Percentiles rank a stretch among this genome's conserved stretches.
Conservation (phyloP, 2,888 invertebrate genomes). For the Clistopyga incitator region DNA sequence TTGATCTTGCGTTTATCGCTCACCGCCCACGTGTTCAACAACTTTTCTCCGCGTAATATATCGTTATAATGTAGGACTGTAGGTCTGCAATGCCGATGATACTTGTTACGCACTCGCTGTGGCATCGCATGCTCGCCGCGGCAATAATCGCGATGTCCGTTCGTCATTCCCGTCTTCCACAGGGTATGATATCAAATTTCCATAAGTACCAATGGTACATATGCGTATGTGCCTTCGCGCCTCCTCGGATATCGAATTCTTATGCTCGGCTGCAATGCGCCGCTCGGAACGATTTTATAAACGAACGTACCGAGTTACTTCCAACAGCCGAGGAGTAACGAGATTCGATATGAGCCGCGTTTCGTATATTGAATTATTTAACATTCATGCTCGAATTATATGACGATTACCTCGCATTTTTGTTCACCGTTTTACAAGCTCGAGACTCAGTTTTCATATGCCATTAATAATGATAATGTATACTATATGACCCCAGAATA, state of each 20-base stretch:
- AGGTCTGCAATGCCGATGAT: slow-evolving; percentile 13
- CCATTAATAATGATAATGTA: slow-evolving; percentile 1
- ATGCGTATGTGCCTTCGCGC: background rate
- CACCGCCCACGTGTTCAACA: background rate
- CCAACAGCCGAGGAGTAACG: slow-evolving; percentile 20
- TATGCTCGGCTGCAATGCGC: background rate
- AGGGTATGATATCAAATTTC: slow-evolving; percentile 41
- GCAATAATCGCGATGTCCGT: slow-evolving; percentile 44
- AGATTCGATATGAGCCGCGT: slow-evolving; percentile 6
- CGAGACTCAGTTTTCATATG: background rate
- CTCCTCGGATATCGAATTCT: slow-evolving; percentile 22
- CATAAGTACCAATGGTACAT: slow-evolving; percentile 27
- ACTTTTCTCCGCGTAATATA: background rate
- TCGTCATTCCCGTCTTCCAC: slow-evolving; percentile 24
- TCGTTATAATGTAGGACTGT: background rate
- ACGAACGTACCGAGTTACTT: slow-evolving; percentile 28
- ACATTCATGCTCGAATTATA: slow-evolving; percentile 5
- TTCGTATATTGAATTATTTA: slow-evolving; percentile 18
- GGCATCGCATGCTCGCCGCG: slow-evolving; percentile 1
- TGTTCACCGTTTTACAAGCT: background rate
- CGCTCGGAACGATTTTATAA: slow-evolving; percentile 1
- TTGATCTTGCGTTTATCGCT: background rate
- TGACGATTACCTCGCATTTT: slow-evolving; percentile 3
- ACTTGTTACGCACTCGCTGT: slow-evolving; percentile 40
- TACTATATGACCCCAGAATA: background rate